Evolutionary conservation across 2,797 vertebrate genomes (phyloP).

Genomic region (Amblyopsis hoosieri): DNA sequence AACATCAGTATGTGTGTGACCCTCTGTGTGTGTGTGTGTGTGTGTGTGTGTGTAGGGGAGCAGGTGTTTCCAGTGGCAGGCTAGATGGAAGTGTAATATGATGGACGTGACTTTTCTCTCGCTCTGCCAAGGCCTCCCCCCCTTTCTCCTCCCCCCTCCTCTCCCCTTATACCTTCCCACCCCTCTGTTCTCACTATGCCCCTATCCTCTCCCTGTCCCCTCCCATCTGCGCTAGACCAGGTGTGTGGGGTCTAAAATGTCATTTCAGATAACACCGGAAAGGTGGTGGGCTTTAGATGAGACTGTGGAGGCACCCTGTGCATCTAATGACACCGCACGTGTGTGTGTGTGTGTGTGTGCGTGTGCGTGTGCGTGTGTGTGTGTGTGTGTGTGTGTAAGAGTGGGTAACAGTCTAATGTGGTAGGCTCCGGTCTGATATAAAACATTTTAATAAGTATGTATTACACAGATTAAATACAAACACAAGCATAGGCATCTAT

Average conservation of each 20-base stretch:
- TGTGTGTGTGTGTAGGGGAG: conserved; percentile 43
- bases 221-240: neutral
- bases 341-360: conserved; percentile 1
- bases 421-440: neutral
- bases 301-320: neutral
- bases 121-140: conserved; percentile 20
- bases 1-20: neutral
- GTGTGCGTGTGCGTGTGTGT: conserved; percentile 3
- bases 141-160: conserved; percentile 38
- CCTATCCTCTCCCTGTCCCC: neutral
- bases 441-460: neutral
- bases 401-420: neutral
- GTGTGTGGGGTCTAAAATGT: neutral
- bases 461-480: neutral
- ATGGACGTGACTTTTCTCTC: conserved; percentile 60
- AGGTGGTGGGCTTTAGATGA: neutral
- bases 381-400: neutral
- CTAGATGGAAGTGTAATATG: conserved; percentile 68
- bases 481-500: neutral
- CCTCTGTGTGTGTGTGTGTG: neutral
- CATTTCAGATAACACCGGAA: neutral
- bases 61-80: conserved; percentile 66
- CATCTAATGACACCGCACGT: neutral
- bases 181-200: neutral
- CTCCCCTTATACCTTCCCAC: conserved; percentile 11